phyloP scores from a whole-genome alignment of 2,888 invertebrate genomes.

The Cephonodes hylas region DNA sequence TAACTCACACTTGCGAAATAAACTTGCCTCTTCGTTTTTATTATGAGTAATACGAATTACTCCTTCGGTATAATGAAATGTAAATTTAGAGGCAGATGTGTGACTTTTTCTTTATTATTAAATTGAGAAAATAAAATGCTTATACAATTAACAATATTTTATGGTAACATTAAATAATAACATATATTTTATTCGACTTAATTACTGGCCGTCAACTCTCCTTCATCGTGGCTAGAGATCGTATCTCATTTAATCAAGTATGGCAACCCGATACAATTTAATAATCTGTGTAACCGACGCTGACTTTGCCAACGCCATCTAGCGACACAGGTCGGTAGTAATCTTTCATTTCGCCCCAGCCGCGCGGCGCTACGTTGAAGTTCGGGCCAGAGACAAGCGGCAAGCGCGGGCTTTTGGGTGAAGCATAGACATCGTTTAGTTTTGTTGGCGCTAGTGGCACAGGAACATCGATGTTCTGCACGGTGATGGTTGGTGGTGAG shows the following conservation, averaged over 20 bases:
- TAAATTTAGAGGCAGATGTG: neutral
- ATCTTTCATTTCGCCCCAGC: conserved; percentile 87
- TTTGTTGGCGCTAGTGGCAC: conserved; percentile 72
- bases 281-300: conserved; percentile 75
- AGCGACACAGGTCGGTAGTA: conserved; percentile 88
- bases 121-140: conserved; percentile 16
- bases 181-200: neutral
- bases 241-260: neutral
- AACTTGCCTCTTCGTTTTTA: neutral
- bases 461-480: conserved; percentile 60
- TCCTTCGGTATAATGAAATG: neutral
- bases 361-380: conserved; percentile 91
- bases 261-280: conserved; percentile 39
- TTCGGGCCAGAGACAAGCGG: conserved; percentile 80
- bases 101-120: neutral
- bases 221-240: neutral
- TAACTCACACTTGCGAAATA: too few species aligned
- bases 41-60: neutral
- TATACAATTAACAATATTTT: conserved; percentile 10
- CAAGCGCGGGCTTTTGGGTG: conserved; percentile 66
- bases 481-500: conserved; percentile 57
- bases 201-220: neutral
- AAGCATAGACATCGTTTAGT: conserved; percentile 71
- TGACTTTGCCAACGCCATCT: conserved; percentile 73
- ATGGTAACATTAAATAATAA: conserved; percentile 8